These are phyloP conservation scores for Notodonta dromedarius DNA, from an alignment of 2,888 invertebrate species.

Conservation along the genomic window DNA sequence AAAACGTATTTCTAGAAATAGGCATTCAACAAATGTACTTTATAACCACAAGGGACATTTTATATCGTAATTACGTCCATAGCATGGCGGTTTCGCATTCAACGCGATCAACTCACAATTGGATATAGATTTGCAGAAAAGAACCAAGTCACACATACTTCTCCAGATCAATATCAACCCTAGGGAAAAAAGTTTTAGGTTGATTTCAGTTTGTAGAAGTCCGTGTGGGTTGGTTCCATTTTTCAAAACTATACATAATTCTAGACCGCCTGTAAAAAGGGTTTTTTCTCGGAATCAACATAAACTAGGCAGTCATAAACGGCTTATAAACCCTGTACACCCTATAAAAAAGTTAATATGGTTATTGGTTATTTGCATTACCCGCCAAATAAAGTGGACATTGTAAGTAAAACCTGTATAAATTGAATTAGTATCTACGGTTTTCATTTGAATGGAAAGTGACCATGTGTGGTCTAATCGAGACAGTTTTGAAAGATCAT, in stretches of 20 bases:
- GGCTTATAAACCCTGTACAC: background rate
- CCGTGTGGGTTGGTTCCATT: too few species aligned
- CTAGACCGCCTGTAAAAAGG: background rate
- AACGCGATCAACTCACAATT: background rate
- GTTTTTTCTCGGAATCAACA: background rate
- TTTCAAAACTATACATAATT: background rate
- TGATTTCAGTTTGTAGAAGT: too few species aligned
- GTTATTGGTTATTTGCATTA: background rate
- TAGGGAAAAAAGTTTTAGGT: too few species aligned
- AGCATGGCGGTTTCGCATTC: slow-evolving; percentile 13
- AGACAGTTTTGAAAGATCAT: too few species aligned
- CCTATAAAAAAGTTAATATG: background rate
- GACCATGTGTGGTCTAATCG: too few species aligned
- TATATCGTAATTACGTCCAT: background rate
- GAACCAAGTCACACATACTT: too few species aligned
- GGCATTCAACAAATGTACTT: slow-evolving; percentile 12
- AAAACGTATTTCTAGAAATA: background rate
- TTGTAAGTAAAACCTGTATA: too few species aligned
- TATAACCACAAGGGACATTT: slow-evolving; percentile 9
- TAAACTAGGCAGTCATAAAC: background rate
- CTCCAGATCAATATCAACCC: too few species aligned
- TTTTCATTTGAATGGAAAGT: too few species aligned
- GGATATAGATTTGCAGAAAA: too few species aligned
- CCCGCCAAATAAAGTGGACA: too few species aligned
- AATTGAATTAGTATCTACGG: too few species aligned